phyloP scores from a whole-genome alignment of 2,113 vertebrate genomes.

The Pionites leucogaster region DNA sequence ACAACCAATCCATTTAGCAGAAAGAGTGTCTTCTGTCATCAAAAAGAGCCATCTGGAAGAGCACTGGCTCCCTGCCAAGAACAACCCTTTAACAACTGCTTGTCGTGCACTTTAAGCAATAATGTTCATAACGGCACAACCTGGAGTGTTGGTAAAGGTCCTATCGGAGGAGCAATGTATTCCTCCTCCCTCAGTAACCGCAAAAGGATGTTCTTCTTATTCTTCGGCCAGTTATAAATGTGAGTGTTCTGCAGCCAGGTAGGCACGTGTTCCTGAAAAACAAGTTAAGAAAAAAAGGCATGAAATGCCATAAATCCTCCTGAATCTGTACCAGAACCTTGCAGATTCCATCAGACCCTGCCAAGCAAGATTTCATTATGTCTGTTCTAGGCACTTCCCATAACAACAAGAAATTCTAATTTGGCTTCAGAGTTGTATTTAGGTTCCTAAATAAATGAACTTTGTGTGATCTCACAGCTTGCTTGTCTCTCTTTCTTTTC shows the following conservation, averaged over 20 bases:
- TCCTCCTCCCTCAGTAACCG: slow-evolving; percentile 90
- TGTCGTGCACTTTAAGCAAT: background rate
- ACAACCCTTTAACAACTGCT: background rate
- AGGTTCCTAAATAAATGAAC: slow-evolving; percentile 59
- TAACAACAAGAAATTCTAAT: slow-evolving; percentile 44
- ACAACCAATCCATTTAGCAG: slow-evolving; percentile 49
- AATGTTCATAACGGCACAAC: slow-evolving; percentile 77
- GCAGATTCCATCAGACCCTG: background rate
- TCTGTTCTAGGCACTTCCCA: slow-evolving; percentile 32
- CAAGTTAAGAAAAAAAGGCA: background rate
- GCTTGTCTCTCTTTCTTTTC: slow-evolving; percentile 44
- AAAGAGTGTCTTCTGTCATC: slow-evolving; percentile 51
- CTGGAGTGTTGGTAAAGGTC: slow-evolving; percentile 84
- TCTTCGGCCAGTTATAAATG: slow-evolving; percentile 88
- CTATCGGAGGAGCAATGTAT: slow-evolving; percentile 81
- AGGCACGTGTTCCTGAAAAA: slow-evolving; percentile 85
- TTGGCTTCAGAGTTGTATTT: slow-evolving; percentile 58
- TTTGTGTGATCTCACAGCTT: slow-evolving; percentile 61
- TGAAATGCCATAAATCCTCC: background rate
- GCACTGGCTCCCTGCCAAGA: background rate
- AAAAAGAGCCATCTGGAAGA: slow-evolving; percentile 20
- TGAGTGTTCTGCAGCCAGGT: slow-evolving; percentile 93
- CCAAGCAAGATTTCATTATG: slow-evolving; percentile 43
- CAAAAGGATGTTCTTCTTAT: slow-evolving; percentile 87
- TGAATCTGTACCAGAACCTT: slow-evolving; percentile 29